Conservation (phyloP, 2,797 vertebrate species). For the Columba guinea region DNA sequence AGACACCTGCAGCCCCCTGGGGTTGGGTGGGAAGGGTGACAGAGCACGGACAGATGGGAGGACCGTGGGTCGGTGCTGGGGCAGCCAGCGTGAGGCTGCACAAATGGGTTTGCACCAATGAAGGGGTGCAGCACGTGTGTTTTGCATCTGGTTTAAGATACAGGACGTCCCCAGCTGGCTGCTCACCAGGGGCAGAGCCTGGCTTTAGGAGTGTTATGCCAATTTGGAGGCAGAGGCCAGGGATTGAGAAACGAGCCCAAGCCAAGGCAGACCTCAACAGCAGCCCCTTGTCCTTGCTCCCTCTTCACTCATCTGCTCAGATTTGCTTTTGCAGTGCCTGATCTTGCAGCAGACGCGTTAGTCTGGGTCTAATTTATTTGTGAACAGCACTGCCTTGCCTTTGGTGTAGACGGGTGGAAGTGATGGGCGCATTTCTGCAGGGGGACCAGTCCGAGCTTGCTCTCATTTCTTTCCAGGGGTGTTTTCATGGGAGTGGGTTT, state of each 20-base stretch:
- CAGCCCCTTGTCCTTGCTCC: background rate
- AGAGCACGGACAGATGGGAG: conserved; percentile 51
- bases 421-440: background rate
- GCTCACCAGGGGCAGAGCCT: background rate
- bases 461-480: background rate
- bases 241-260: conserved; percentile 23
- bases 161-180: conserved; percentile 29
- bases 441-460: background rate
- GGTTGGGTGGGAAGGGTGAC: conserved; percentile 23
- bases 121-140: background rate
- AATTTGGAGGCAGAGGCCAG: conserved; percentile 20
- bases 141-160: conserved; percentile 9
- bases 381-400: background rate
- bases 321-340: background rate
- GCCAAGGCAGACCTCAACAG: background rate
- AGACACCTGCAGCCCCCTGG: too few species aligned
- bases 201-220: conserved; percentile 22
- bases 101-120: background rate
- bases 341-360: background rate
- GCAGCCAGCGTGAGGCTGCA: conserved; percentile 42
- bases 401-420: background rate
- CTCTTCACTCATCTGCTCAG: background rate
- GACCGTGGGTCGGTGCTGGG: background rate
- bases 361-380: background rate
- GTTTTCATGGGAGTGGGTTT: background rate